These are phyloP conservation scores for Folsomia manolachei DNA, from an alignment of 2,888 invertebrate species.

Conservation along the genomic window DNA sequence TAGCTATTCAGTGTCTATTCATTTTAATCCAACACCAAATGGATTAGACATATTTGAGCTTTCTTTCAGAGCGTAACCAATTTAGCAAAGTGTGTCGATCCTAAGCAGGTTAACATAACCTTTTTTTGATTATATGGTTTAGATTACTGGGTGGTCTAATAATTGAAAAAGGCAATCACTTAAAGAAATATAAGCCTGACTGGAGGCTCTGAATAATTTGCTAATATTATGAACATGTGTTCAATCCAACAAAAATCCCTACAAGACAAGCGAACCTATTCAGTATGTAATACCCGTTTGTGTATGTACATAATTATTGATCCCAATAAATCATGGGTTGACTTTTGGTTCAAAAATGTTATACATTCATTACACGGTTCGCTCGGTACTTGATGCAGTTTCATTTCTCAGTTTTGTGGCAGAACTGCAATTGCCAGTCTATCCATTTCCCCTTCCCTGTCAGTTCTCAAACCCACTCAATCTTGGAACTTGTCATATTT, in stretches of 20 bases:
- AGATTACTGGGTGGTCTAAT: too few species aligned
- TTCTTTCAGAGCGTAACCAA: not conserved
- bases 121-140: too few species aligned
- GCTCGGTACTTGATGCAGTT: too few species aligned
- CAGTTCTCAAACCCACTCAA: conserved; percentile 2
- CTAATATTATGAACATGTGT: too few species aligned
- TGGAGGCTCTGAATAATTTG: too few species aligned
- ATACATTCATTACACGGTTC: not conserved
- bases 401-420: not conserved
- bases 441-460: conserved; percentile 1
- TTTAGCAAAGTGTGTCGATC: not conserved
- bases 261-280: too few species aligned
- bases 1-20: not conserved
- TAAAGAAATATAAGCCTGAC: not conserved
- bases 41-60: not conserved
- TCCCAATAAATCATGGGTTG: not conserved
- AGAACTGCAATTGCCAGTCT: not conserved
- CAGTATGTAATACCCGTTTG: not conserved
- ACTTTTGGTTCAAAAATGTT: not conserved
- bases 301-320: not conserved
- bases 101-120: too few species aligned
- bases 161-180: not conserved
- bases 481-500: conserved; percentile 1
- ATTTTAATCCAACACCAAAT: not conserved
- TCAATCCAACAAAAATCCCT: not conserved